Evolutionary conservation across 2,113 vertebrate genomes (phyloP), one percentile per base, ranked within the genome.

Genomic region (Gnathonemus echidnorhynchus): DNA sequence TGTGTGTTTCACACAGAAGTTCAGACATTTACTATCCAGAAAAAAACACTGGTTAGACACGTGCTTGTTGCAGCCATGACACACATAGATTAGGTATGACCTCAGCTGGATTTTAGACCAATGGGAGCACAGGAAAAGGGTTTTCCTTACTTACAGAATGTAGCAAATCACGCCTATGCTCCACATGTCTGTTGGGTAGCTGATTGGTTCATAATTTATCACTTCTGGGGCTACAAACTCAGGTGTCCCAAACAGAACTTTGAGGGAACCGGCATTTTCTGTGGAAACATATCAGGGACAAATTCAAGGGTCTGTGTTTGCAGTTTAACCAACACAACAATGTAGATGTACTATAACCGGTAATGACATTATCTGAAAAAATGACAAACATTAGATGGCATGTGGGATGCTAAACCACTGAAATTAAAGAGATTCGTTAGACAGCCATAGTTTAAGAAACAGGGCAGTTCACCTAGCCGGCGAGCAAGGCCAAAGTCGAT

Each of bases 131-230:
- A 48, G 83, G 17, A 45, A 85, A 48, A 48, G 21, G 15, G 45
- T 84, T 84, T 83, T 27, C 46, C 58, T 89, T 93, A 97, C 98
- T 98, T 94, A 99, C 98, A 99, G 96, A 89, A 99, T 99, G 87
- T 99, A 99, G 94, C 98, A 99, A 96, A 99, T 99, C 92, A 99
- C 98, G 85, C 98, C 98, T 74, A 99, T 99, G 91, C 98, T 99
- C 98, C 98, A 99, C 98, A 99, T 99, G 94, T 99, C 98, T 1
- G 98, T 99, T 87, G 97, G 96, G 0, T 99, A 99, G 91, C 98
- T 94, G 90, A 99, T 99, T 87, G 97, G 96, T 91, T 99, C 98
- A 49, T 99, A 99, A 94, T 99, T 99, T 91, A 99, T 99, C 89
- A 99, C 98, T 92, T 99, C 98, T 31, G 98, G 98, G 90, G 98